These are phyloP conservation scores for Pectinophora gossypiella DNA, from an alignment of 1,140 invertebrate genomes.

Conservation along the genomic window DNA sequence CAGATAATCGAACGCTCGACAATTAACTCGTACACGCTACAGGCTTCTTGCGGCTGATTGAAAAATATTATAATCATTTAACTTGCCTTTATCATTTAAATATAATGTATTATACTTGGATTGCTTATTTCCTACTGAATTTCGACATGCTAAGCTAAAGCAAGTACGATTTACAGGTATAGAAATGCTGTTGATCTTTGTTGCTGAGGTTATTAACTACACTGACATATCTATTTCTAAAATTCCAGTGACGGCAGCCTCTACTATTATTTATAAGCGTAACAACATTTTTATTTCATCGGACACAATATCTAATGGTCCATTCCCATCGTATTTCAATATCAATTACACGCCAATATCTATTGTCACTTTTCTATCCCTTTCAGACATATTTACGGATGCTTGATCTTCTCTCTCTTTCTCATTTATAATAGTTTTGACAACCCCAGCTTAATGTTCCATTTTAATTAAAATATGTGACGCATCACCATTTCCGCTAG, in stretches of 20 bases:
- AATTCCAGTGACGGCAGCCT: too few relatives aligned
- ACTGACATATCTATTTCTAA: too few relatives aligned
- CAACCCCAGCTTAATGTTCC: slow-evolving; percentile 43
- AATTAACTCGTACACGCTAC: not conserved
- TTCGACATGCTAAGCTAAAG: too few relatives aligned
- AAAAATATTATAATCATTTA: too few relatives aligned
- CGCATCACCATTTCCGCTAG: slow-evolving; percentile 38
- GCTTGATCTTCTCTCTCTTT: slow-evolving; percentile 19
- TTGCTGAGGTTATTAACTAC: too few relatives aligned
- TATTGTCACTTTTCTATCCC: not conserved
- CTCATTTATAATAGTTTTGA: slow-evolving; percentile 30
- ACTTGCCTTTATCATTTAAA: too few relatives aligned
- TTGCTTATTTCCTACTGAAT: too few relatives aligned
- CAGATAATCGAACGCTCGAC: not conserved
- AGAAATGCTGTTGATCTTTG: too few relatives aligned
- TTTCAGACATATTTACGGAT: not conserved
- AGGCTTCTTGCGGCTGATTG: not conserved
- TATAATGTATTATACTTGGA: too few relatives aligned
- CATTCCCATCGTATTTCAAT: slow-evolving; percentile 12
- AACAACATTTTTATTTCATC: slow-evolving; percentile 37
- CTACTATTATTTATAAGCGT: slow-evolving; percentile 31
- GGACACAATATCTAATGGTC: slow-evolving; percentile 30
- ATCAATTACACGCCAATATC: slow-evolving; percentile 32
- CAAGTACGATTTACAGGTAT: too few relatives aligned
- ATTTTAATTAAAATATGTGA: slow-evolving; percentile 70